Percentiles rank a stretch among this genome's conserved stretches.
Conservation (phyloP, 2,113 vertebrate species). For the Scomber scombrus region DNA sequence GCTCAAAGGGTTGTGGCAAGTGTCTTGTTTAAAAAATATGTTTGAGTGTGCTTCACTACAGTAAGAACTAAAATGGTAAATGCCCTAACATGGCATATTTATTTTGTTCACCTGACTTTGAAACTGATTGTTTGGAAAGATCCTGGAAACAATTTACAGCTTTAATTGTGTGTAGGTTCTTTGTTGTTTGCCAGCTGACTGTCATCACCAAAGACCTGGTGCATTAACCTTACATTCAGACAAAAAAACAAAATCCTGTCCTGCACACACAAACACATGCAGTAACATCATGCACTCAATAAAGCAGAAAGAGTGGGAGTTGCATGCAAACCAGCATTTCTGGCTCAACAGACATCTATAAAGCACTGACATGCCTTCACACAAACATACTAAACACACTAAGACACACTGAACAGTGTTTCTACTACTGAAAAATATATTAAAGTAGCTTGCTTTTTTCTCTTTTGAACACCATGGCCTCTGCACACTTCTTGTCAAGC, state of each 20-base stretch:
- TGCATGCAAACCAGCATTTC: not conserved
- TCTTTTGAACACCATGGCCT: not conserved
- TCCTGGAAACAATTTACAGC: no score
- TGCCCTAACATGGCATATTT: no score
- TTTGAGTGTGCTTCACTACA: no score
- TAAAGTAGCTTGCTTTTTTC: not conserved
- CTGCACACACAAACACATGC: not conserved
- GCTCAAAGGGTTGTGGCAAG: no score
- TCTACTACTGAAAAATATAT: not conserved
- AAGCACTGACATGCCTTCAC: not conserved
- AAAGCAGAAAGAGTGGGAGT: not conserved
- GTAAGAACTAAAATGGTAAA: no score
- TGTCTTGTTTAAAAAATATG: no score
- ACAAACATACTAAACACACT: not conserved
- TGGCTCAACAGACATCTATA: conserved; percentile 8
- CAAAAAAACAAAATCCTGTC: not conserved
- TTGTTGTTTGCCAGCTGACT: no score
- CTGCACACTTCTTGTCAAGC: conserved; percentile 8
- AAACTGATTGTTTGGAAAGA: no score
- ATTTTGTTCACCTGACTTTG: no score
- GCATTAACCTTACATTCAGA: conserved; percentile 30
- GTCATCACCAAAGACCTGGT: conserved; percentile 6
- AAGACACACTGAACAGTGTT: not conserved
- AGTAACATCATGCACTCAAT: not conserved
- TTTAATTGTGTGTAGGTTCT: no score